A percentile compares a stretch with the other conserved stretches of the same genome.
Evolutionary conservation across 2,888 invertebrate genomes (phyloP).

Genomic region (Patella depressa): DNA sequence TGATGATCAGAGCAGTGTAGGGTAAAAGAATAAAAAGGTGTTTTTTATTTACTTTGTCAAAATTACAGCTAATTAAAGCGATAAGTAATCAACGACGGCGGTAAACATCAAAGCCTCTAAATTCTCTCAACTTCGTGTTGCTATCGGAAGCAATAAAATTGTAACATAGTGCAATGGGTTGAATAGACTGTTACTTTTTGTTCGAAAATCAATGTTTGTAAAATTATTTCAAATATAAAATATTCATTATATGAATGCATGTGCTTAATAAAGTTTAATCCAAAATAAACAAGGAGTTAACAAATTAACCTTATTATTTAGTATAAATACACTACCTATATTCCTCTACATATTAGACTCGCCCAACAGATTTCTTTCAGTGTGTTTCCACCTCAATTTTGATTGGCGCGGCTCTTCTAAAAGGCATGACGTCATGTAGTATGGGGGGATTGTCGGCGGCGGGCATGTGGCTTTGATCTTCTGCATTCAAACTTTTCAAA

Average conservation of each 20-base stretch:
- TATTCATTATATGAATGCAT: too few relatives aligned
- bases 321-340: neutral
- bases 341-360: constrained; percentile 41
- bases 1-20: neutral
- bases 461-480: constrained; percentile 67
- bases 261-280: too few relatives aligned
- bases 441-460: constrained; percentile 64
- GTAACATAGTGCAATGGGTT: constrained; percentile 5
- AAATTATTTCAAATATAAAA: too few relatives aligned
- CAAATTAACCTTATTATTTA: neutral
- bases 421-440: constrained; percentile 64
- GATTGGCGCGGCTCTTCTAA: constrained; percentile 66
- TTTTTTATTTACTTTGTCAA: constrained; percentile 32
- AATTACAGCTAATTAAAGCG: constrained; percentile 1
- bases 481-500: constrained; percentile 62
- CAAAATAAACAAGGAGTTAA: too few relatives aligned
- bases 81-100: constrained; percentile 27
- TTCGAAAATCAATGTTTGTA: too few relatives aligned
- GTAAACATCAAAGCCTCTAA: constrained; percentile 48
- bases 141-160: constrained; percentile 52
- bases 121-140: constrained; percentile 58
- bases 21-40: constrained; percentile 11
- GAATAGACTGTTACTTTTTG: too few relatives aligned
- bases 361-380: constrained; percentile 57
- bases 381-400: constrained; percentile 62